Evolutionary conservation across 1,140 invertebrate species (phyloP), one percentile per base, ranked within the genome.

Genomic region (Eurosta solidaginis): DNA sequence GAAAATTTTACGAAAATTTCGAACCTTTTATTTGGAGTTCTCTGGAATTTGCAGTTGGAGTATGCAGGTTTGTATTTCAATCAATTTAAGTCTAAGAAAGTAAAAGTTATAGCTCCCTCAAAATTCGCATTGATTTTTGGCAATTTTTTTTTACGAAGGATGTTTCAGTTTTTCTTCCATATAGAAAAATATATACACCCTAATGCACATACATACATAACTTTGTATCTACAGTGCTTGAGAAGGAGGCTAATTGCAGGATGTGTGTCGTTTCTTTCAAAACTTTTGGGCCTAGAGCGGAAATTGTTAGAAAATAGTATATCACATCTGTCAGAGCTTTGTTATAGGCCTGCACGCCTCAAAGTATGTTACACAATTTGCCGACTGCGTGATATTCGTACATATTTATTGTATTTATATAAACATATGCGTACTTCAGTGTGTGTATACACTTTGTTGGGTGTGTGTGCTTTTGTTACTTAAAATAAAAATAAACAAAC

Each of bases 331-430:
- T 20, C 33, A 20, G 33, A 6, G 29, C 1, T 40, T 68, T 68
- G 36, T 12, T 68, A 20, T 36, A 7, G 59, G 54, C 33, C 40
- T 29, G 17, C 36, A 33, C 59, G 59, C 59, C 59, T 68, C n/a
- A 42, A 68, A 68, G 59, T 68, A 68, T 68, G 36, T 68, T 68
- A 68, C 59, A 68, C 59, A 68, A 68, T 68, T 68, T 68, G 59
- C 29, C 59, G 59, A 68, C 59, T 10, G 59, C 9, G 27, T 59
- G 54, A 25, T 59, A 2, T 7, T 17, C 6, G 3, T 40, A 9
- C n/a, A 40, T 4, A 40, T 20, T 40, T 27, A 42, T 1, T 17
- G n/a, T 49, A 49, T 17, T 9, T n/a, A 49, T 49, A 17, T 17
- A 17, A 4, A 49, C 47, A 49, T 49, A 49, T n/a, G 9, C 17